Base-by-base conservation (phyloP, 2,113 vertebrate species). In the Xenotilapia longispinis region DNA sequence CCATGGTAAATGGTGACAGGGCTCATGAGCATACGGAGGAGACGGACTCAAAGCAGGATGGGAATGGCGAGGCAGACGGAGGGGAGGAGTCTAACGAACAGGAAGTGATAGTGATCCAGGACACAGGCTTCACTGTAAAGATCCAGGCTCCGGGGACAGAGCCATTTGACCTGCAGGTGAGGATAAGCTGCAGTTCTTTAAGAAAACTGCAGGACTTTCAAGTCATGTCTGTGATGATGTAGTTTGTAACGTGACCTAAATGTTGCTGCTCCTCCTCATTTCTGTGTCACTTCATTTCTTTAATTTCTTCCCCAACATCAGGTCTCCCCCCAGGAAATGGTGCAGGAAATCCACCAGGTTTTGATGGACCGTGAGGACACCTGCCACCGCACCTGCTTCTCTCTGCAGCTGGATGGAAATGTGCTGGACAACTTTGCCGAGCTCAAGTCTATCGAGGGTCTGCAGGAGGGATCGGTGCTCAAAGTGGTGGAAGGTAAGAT, bases 281-380 rank as follows among this genome's bases (percentile, higher is more conserved):
- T 49, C 26, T 47, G 1, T 47, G 6, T n/a, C 45, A 33, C 73
- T 78, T 78, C 15, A 51, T 78, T 51, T 13, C 26, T 78, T 78
- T 51, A 31, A 51, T 78, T 51, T n/a, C 15, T 28, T 51, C 17
- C 45, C 10, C 10, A 78, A 51, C 80, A 4, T 31, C 93, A 99
- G 99, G 99, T 99, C 3, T 99, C 99, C 33, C 98, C 98, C 3
- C 99, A 99, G 94, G 98, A 99, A 93, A 99, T 99, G 98, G 99
- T 99, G 3, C 99, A 99, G 91, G 99, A 99, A 94, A 99, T 99
- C 92, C 98, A 99, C 90, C 99, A 99, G 80, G 98, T 99, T 89
- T 91, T 99, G 89, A 99, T 99, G 97, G 99, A 99, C 93, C 96
- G 98, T 0, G 99, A 99, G 90, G 99, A 99, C 83, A 99, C 98